Conservation (phyloP, 2,113 vertebrate species). For the Hyla sarda region DNA sequence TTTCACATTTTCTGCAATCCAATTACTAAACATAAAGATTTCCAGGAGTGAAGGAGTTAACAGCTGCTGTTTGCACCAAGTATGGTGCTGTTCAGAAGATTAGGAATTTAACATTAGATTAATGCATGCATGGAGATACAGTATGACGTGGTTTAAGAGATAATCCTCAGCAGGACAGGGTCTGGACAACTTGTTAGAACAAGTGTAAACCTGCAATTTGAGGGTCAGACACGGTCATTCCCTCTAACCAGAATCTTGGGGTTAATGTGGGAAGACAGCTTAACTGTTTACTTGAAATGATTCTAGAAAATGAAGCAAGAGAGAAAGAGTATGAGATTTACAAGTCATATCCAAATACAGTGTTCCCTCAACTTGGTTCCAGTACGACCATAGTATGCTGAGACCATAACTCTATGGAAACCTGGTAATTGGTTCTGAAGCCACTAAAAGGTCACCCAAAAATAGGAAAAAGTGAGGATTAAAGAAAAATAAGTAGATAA, state of each 20-base stretch:
- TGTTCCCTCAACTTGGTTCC: too few species aligned
- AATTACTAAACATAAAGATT: not conserved
- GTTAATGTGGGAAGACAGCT: not conserved
- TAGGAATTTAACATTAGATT: slow-evolving; percentile 50
- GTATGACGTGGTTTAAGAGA: slow-evolving; percentile 32
- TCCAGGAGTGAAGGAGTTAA: slow-evolving; percentile 18
- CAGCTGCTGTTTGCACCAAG: not conserved
- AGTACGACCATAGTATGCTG: too few species aligned
- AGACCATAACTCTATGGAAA: too few species aligned
- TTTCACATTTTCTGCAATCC: not conserved
- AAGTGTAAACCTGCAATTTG: slow-evolving; percentile 40
- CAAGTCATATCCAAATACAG: not conserved
- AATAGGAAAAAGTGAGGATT: too few species aligned
- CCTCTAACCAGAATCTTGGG: not conserved
- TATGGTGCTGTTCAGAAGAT: slow-evolving; percentile 5
- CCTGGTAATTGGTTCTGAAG: too few species aligned
- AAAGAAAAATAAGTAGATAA: too few species aligned
- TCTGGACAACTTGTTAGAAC: slow-evolving; percentile 52
- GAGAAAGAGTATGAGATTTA: not conserved
- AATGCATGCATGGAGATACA: slow-evolving; percentile 26
- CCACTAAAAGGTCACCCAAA: too few species aligned
- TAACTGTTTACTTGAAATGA: not conserved
- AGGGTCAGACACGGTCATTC: slow-evolving; percentile 10
- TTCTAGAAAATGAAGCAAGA: not conserved
- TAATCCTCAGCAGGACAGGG: slow-evolving; percentile 33